Percentiles rank a stretch among this genome's conserved stretches.
Conservation (phyloP, 2,888 invertebrate species). For the Drosophila mettleri region DNA sequence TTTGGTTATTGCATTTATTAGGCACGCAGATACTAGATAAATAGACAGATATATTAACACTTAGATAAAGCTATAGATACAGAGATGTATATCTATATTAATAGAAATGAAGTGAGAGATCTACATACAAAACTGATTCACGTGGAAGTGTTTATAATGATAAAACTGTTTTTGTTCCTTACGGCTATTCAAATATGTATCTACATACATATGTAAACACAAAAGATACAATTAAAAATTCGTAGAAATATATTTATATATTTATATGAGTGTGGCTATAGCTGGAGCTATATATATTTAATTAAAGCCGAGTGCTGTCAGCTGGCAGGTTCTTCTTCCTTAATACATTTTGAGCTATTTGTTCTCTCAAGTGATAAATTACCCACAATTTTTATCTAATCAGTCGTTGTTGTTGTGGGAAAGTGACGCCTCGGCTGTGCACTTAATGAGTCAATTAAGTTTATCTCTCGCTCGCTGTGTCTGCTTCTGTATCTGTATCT, state of each 20-base stretch:
- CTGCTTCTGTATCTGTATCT: constrained; percentile 22
- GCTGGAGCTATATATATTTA: constrained; percentile 8
- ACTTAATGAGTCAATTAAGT: constrained; percentile 69
- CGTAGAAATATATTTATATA: constrained; percentile 9
- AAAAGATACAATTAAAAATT: not conserved
- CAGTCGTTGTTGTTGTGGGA: constrained; percentile 36
- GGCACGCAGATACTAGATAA: not conserved
- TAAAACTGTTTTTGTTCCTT: not conserved
- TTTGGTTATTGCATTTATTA: too few relatives aligned
- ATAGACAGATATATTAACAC: not conserved
- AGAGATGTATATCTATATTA: not conserved
- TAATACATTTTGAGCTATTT: constrained; percentile 29
- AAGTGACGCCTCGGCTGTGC: constrained; percentile 48
- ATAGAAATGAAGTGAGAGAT: not conserved
- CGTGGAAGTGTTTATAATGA: not conserved
- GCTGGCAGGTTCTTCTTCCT: not conserved
- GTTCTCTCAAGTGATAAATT: constrained; percentile 57
- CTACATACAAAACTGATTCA: not conserved
- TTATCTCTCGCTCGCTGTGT: constrained; percentile 40
- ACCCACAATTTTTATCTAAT: constrained; percentile 68
- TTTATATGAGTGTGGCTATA: too few relatives aligned
- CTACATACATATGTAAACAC: not conserved
- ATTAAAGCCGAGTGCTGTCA: constrained; percentile 21
- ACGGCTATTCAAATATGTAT: not conserved
- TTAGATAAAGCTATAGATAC: too few relatives aligned